Conservation (phyloP, 2,888 invertebrate genomes). For the Noctua fimbriata region DNA sequence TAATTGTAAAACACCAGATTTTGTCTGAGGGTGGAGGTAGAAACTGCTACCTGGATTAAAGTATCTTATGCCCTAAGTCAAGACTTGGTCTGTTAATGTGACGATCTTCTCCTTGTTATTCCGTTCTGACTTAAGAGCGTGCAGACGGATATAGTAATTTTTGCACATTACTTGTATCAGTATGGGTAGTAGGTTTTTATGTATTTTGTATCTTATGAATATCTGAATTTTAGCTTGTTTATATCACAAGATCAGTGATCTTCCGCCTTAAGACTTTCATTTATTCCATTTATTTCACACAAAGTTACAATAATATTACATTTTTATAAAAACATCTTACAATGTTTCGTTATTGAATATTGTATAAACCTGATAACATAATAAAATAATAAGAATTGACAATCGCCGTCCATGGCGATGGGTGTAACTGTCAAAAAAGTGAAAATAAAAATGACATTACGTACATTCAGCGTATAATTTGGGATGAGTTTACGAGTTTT, state of each 20-base stretch:
- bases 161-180: background rate
- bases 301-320: background rate
- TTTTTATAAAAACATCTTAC: slow-evolving; percentile 6
- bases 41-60: too few species aligned
- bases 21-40: too few species aligned
- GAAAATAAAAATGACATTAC: slow-evolving; percentile 71
- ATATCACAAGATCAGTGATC: background rate
- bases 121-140: too few species aligned
- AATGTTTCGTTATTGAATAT: slow-evolving; percentile 25
- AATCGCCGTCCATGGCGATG: slow-evolving; percentile 67
- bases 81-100: too few species aligned
- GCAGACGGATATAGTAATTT: too few species aligned
- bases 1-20: too few species aligned
- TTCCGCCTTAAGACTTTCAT: background rate
- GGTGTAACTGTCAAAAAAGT: slow-evolving; percentile 69
- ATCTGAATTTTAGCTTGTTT: background rate
- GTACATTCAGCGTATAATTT: slow-evolving; percentile 73
- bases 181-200: too few species aligned
- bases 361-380: slow-evolving; percentile 38
- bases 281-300: background rate
- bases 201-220: background rate
- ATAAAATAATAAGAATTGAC: slow-evolving; percentile 67
- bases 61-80: too few species aligned
- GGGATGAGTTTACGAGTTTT: slow-evolving; percentile 76
- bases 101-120: too few species aligned